Conservation (phyloP, 2,888 invertebrate genomes). For the Pyrocoelia pectoralis region DNA sequence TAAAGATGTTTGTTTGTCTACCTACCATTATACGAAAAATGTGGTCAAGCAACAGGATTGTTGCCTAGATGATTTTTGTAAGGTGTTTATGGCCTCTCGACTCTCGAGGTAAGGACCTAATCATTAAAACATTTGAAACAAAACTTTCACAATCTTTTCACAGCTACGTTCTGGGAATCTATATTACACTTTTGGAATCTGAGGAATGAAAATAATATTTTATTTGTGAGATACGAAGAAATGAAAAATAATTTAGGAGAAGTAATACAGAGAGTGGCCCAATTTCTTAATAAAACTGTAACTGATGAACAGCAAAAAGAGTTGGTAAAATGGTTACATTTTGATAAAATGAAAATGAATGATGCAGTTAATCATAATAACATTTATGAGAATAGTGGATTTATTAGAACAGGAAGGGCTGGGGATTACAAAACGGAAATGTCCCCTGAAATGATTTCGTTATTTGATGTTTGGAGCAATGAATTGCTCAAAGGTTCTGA, state of each 20-base stretch:
- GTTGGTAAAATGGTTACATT: conserved; percentile 60
- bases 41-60: background rate
- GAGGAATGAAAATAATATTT: conserved; percentile 49
- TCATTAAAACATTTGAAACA: too few species aligned
- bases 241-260: conserved; percentile 58
- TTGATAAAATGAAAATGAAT: conserved; percentile 63
- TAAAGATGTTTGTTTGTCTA: background rate
- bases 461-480: background rate
- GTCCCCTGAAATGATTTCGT: background rate
- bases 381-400: background rate
- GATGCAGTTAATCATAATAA: conserved; percentile 53
- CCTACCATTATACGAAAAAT: conserved; percentile 1
- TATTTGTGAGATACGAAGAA: conserved; percentile 48
- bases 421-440: background rate
- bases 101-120: too few species aligned
- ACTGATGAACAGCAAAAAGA: conserved; percentile 52
- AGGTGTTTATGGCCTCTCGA: background rate
- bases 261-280: conserved; percentile 56
- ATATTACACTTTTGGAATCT: conserved; percentile 46
- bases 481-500: background rate
- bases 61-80: conserved; percentile 5
- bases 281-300: conserved; percentile 56
- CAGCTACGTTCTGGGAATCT: too few species aligned
- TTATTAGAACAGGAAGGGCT: background rate
- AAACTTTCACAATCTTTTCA: too few species aligned